Evolutionary conservation across 2,888 invertebrate genomes (phyloP), one percentile per base, ranked within the genome.

Genomic region (Aplocera efformata): DNA sequence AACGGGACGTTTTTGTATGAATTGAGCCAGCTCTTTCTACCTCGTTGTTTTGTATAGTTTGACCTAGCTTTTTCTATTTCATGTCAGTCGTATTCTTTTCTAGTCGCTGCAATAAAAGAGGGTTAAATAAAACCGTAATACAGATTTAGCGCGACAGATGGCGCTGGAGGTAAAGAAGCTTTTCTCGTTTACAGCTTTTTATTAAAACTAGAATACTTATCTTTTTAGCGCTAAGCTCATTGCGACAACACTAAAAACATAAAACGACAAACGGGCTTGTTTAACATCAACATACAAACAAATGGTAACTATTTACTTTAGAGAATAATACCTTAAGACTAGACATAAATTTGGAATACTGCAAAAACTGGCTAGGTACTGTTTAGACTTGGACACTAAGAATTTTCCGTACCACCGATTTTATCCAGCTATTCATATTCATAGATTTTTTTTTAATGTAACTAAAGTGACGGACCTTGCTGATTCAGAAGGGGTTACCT

Each of bases 101-200:
- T 52, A 34, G 48, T 23, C 24, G 31, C 36, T 50, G 42, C 45
- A 46, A 46, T 53, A 50, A 48, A 45, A 46, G 38, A 20, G 20
- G 30, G 41, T 37, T 29, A 29, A 48, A 50, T 48, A 53, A 50
- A 52, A 50, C 45, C 45, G 32, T 53, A 45, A 50, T 48, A 33
- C 35, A 42, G 42, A 49, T 52, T 52, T 48, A 49, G 39, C 23
- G 40, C 21, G 11, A 30, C 47, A 49, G 45, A 40, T 52, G 46
- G 36, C 23, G 34, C 13, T 29, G 27, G 8, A 24, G 39, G 38
- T 10, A 42, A 36, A 37, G 31, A 31, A 36, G 42, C 29, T 46
- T 43, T 37, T 24, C 46, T 42, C 33, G 29, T 46, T 29, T 42
- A 37, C 41, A 35, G 23, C 13, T 41, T 38, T 43, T 44, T 48